Evolutionary conservation across 2,888 invertebrate species (phyloP).

Genomic region (Scaptomyza polygonia): DNA sequence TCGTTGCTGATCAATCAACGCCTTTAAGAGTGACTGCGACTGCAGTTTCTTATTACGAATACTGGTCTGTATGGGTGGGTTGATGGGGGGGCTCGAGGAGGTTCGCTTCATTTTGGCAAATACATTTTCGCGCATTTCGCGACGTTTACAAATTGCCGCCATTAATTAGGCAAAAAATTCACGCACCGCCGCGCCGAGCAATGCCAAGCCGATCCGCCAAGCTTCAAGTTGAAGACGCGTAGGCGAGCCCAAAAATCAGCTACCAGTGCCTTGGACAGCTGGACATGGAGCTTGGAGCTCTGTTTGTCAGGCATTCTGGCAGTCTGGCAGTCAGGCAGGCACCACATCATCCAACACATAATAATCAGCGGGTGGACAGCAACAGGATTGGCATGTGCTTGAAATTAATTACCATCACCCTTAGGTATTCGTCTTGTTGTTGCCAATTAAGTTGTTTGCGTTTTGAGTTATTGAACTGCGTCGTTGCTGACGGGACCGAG

Average conservation of each 20-base stretch:
- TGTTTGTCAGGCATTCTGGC: slow-evolving; percentile 23
- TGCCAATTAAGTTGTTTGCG: slow-evolving; percentile 77
- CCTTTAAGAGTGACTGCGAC: slow-evolving; percentile 68
- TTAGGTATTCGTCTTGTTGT: slow-evolving; percentile 22
- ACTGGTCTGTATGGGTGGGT: slow-evolving; percentile 28
- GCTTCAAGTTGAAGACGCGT: slow-evolving; percentile 37
- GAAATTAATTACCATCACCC: slow-evolving; percentile 72
- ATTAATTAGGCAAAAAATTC: slow-evolving; percentile 81
- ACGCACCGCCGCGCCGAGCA: slow-evolving; percentile 55
- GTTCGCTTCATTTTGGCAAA: slow-evolving; percentile 66
- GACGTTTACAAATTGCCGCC: slow-evolving; percentile 83
- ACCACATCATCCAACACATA: slow-evolving; percentile 67
- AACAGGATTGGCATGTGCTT: slow-evolving; percentile 77
- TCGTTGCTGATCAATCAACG: slow-evolving; percentile 80
- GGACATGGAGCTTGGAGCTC: slow-evolving; percentile 3
- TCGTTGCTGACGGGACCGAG: slow-evolving; percentile 20
- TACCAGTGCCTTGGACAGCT: slow-evolving; percentile 52
- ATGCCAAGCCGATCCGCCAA: slow-evolving; percentile 7
- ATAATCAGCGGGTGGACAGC: slow-evolving; percentile 80
- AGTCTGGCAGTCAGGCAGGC: slow-evolving; percentile 24
- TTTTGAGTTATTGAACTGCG: slow-evolving; percentile 76
- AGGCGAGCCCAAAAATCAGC: slow-evolving; percentile 70
- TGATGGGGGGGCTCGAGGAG: background rate
- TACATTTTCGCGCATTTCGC: slow-evolving; percentile 74
- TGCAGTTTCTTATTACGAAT: slow-evolving; percentile 70